A percentile compares a stretch with the other conserved stretches of the same genome.
phyloP scores from a whole-genome alignment of 1,140 invertebrate species.

The Brachionus sp. region DNA sequence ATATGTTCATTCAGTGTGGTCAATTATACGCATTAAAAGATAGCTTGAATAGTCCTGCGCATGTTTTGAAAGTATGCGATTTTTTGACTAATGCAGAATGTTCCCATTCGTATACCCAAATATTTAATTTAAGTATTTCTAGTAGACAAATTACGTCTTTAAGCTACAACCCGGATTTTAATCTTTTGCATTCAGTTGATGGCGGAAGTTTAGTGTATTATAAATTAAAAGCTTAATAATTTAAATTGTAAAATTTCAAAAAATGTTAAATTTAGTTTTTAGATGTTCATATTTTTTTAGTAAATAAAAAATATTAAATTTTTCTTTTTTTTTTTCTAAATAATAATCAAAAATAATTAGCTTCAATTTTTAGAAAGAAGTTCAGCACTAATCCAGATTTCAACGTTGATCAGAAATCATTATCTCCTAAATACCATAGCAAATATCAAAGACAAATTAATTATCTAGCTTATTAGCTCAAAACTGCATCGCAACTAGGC shows the following conservation, averaged over 20 bases:
- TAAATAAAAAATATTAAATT: too few species aligned
- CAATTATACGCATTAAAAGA: constrained; percentile 21
- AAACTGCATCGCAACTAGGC: too few species aligned
- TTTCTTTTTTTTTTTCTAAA: too few species aligned
- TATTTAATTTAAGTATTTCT: not conserved
- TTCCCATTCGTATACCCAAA: not conserved
- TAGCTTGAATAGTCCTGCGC: not conserved
- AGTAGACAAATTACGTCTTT: constrained; percentile 32
- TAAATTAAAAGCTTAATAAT: not conserved
- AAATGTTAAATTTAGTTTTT: too few species aligned
- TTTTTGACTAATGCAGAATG: not conserved
- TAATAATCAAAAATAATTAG: too few species aligned
- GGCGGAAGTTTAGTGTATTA: constrained; percentile 41
- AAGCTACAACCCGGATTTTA: not conserved
- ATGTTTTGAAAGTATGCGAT: constrained; percentile 12
- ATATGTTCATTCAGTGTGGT: constrained; percentile 40
- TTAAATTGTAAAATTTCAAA: not conserved
- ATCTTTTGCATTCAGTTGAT: not conserved
- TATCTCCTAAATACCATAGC: too few species aligned
- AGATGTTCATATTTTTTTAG: too few species aligned
- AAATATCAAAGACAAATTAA: too few species aligned
- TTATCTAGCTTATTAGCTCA: too few species aligned
- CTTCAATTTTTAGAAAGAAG: too few species aligned
- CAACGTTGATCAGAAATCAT: too few species aligned
- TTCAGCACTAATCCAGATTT: too few species aligned